phyloP scores from a whole-genome alignment of 1,140 invertebrate genomes.

The Sminthurinus signatus region DNA sequence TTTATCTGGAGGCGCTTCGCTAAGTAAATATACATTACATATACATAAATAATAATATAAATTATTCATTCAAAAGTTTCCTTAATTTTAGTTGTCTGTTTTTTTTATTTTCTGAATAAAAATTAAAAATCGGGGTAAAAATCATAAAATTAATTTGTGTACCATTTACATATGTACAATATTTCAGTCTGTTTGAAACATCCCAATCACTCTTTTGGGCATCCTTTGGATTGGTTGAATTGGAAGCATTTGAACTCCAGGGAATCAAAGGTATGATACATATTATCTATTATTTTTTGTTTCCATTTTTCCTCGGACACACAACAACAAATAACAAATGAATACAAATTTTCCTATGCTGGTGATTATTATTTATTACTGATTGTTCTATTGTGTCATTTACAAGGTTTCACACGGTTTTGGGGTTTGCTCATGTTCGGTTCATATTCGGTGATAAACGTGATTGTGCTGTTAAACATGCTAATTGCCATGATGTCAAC shows the following conservation, averaged over 20 bases:
- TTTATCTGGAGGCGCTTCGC: conserved; percentile 67
- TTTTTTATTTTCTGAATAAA: no score
- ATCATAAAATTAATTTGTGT: no score
- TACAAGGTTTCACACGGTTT: conserved; percentile 69
- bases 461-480: conserved; percentile 72
- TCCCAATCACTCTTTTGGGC: conserved; percentile 86
- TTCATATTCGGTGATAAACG: conserved; percentile 68
- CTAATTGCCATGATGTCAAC: conserved; percentile 89
- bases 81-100: neutral
- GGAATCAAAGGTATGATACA: no score
- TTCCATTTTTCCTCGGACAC: no score
- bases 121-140: no score
- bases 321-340: no score
- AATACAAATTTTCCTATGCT: no score
- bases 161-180: no score
- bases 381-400: no score
- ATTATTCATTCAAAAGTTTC: no score
- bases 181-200: conserved; percentile 76
- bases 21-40: conserved; percentile 46
- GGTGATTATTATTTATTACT: no score
- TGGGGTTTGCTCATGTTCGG: conserved; percentile 76
- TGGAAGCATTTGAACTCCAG: conserved; percentile 68
- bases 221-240: conserved; percentile 73
- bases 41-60: neutral
- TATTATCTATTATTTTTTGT: no score